phyloP scores from a whole-genome alignment of 2,888 invertebrate species.

The Eumacrocentrus americanus region DNA sequence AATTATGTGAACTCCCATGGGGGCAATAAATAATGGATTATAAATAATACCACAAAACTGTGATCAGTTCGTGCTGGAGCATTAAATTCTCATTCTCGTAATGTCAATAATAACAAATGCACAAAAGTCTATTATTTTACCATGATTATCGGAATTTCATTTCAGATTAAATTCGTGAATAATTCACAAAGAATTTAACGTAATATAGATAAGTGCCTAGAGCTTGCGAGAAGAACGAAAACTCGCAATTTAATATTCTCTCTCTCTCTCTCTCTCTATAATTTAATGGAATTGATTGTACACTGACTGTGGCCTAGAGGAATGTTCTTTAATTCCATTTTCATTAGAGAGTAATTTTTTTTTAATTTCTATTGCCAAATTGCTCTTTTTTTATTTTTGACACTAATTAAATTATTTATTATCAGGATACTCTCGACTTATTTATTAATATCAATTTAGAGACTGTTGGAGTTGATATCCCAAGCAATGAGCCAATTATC shows the following conservation, averaged over 20 bases:
- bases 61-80: background rate
- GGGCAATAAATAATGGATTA: background rate
- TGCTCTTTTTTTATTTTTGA: conserved; percentile 4
- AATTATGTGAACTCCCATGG: background rate
- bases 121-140: background rate
- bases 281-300: conserved; percentile 10
- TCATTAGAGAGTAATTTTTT: background rate
- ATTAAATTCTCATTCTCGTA: background rate
- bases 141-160: background rate
- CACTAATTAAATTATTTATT: conserved; percentile 11
- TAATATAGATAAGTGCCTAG: conserved; percentile 2
- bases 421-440: conserved; percentile 1
- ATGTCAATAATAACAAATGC: background rate
- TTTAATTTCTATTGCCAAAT: background rate
- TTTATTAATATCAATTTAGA: conserved; percentile 14
- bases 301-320: conserved; percentile 16
- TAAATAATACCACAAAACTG: background rate
- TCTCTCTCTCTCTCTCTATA: background rate
- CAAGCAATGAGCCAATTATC: conserved; percentile 6
- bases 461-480: conserved; percentile 2
- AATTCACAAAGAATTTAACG: background rate
- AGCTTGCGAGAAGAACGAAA: background rate
- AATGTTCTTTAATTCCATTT: conserved; percentile 28
- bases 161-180: background rate
- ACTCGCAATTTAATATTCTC: background rate